Evolutionary conservation across 2,888 invertebrate genomes (phyloP).

Genomic region (Drosophila helvetica): DNA sequence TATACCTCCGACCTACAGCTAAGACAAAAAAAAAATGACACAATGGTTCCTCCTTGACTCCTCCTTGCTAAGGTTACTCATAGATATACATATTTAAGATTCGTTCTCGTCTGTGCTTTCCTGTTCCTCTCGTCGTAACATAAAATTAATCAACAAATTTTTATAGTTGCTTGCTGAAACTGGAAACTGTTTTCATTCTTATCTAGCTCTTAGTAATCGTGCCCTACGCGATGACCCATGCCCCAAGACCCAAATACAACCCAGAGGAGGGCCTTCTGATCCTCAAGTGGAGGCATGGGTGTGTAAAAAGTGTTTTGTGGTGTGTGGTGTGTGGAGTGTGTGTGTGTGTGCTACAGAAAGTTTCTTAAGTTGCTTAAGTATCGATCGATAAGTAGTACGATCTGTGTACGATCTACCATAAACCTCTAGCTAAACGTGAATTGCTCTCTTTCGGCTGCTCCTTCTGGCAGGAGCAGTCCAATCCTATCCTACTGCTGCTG

Average conservation of each 20-base stretch:
- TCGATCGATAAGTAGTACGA: constrained; percentile 40
- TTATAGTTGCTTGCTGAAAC: constrained; percentile 59
- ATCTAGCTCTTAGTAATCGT: constrained; percentile 25
- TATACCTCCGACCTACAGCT: constrained; percentile 41
- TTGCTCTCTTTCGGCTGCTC: background rate
- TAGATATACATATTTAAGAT: constrained; percentile 37
- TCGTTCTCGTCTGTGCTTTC: constrained; percentile 28
- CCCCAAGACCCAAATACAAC: background rate
- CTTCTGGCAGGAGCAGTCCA: background rate
- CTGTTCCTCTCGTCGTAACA: constrained; percentile 51
- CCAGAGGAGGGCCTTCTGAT: background rate
- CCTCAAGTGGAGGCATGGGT: background rate
- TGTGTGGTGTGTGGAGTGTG: constrained; percentile 13
- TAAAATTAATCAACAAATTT: constrained; percentile 77
- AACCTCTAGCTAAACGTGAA: constrained; percentile 18
- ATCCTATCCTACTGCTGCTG: constrained; percentile 1
- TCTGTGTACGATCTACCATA: constrained; percentile 23
- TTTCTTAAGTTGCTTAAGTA: constrained; percentile 48
- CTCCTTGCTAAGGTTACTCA: constrained; percentile 43
- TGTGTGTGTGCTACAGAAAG: constrained; percentile 54
- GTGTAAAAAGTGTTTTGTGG: constrained; percentile 9
- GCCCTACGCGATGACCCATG: constrained; percentile 25
- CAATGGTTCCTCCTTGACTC: constrained; percentile 1
- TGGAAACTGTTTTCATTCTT: constrained; percentile 11
- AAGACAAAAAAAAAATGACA: constrained; percentile 65